Conservation (phyloP, 1,140 invertebrate genomes). For the Drosophila arawakana region DNA sequence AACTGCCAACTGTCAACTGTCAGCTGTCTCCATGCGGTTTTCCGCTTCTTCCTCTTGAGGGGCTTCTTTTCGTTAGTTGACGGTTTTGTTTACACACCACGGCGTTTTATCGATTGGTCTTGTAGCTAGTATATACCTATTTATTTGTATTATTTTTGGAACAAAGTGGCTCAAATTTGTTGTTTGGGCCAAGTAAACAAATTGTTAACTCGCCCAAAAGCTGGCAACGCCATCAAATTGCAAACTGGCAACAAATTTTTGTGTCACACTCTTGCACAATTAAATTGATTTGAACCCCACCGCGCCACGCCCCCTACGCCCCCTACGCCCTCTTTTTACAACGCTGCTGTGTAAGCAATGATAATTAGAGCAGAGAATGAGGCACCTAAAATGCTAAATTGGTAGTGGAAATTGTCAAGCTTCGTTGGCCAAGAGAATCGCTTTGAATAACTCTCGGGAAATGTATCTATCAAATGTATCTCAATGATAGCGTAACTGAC, state of each 20-base stretch:
- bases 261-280: constrained; percentile 63
- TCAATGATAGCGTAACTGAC: neutral
- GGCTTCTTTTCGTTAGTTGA: constrained; percentile 47
- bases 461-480: constrained; percentile 3
- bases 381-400: constrained; percentile 3
- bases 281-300: constrained; percentile 60
- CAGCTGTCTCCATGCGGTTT: neutral
- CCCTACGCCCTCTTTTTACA: neutral
- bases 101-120: constrained; percentile 45
- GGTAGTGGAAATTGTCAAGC: constrained; percentile 49
- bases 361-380: constrained; percentile 69
- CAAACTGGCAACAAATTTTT: constrained; percentile 7
- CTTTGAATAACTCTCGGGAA: neutral
- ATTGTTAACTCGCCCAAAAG: constrained; percentile 30
- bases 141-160: too few relatives aligned
- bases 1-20: neutral
- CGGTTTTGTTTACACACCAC: constrained; percentile 36
- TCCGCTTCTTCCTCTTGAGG: constrained; percentile 17
- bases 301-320: too few relatives aligned
- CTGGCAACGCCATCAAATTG: constrained; percentile 23
- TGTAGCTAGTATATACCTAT: too few relatives aligned
- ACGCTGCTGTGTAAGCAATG: constrained; percentile 19
- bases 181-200: constrained; percentile 64
- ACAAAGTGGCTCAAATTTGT: constrained; percentile 24
- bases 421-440: constrained; percentile 43